Evolutionary conservation across 1,140 invertebrate genomes (phyloP).

Genomic region (Sesamia nonagrioides): DNA sequence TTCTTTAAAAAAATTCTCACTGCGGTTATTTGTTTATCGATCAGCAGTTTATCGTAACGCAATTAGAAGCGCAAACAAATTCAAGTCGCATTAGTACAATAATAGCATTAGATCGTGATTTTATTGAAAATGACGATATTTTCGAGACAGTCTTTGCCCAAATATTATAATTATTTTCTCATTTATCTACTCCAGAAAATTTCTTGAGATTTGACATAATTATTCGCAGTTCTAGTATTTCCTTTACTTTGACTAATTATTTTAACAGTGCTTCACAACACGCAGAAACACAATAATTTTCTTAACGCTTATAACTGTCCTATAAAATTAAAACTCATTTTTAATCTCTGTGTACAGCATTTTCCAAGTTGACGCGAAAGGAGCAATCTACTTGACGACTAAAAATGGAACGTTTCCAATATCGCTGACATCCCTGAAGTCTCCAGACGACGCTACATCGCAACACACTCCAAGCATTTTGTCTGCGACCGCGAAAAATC

Average conservation of each 20-base stretch:
- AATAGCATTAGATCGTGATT: neutral
- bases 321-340: constrained; percentile 11
- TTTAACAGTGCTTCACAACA: too few relatives aligned
- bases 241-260: neutral
- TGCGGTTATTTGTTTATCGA: neutral
- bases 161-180: neutral
- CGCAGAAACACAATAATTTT: too few relatives aligned
- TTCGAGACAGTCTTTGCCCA: neutral
- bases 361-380: constrained; percentile 74
- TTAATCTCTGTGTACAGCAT: constrained; percentile 57
- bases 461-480: constrained; percentile 74
- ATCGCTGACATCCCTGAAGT: constrained; percentile 78
- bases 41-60: neutral
- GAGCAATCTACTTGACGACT: constrained; percentile 84
- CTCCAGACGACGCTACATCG: constrained; percentile 69
- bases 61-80: neutral
- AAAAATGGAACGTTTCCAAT: constrained; percentile 85
- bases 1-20: neutral
- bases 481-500: constrained; percentile 73
- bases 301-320: too few relatives aligned
- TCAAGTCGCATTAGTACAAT: neutral
- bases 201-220: neutral
- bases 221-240: neutral
- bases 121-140: neutral
- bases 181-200: neutral